These are phyloP conservation scores for Antedon mediterranea DNA, from an alignment of 53 echinoderm and acorn worm species.

Conservation along the genomic window DNA sequence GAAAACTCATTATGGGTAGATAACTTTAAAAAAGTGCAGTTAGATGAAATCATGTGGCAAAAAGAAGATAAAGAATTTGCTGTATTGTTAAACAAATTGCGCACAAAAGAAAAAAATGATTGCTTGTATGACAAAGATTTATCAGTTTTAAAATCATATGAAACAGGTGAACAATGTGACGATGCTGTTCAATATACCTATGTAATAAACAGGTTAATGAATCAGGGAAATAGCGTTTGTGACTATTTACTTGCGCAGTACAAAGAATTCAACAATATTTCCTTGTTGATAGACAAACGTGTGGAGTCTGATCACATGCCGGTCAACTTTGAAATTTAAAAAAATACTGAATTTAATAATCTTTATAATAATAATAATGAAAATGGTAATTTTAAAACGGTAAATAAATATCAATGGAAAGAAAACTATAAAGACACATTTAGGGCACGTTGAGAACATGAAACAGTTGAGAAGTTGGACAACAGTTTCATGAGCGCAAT, in stretches of 20 bases:
- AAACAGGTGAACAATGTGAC: no score
- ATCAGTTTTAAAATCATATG: no score
- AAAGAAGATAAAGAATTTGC: no score
- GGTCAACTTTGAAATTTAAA: not conserved
- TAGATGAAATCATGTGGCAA: no score
- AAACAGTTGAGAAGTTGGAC: not conserved
- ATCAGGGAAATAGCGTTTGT: not conserved
- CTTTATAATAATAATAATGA: not conserved
- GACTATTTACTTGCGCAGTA: not conserved
- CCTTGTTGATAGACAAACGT: not conserved
- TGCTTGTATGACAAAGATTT: no score
- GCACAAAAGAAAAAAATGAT: no score
- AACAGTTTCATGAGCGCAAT: not conserved
- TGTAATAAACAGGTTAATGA: no score
- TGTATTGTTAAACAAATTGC: no score
- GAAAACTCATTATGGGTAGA: no score
- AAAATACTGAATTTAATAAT: not conserved
- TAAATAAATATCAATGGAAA: not conserved
- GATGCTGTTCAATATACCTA: no score
- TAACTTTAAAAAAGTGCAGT: no score
- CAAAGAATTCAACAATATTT: not conserved
- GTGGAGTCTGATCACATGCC: not conserved
- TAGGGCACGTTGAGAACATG: not conserved
- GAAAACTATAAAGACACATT: not conserved
- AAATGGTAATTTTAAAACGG: not conserved